Conservation (phyloP, 2,797 vertebrate species). For the Coranthus polyacanthus region DNA sequence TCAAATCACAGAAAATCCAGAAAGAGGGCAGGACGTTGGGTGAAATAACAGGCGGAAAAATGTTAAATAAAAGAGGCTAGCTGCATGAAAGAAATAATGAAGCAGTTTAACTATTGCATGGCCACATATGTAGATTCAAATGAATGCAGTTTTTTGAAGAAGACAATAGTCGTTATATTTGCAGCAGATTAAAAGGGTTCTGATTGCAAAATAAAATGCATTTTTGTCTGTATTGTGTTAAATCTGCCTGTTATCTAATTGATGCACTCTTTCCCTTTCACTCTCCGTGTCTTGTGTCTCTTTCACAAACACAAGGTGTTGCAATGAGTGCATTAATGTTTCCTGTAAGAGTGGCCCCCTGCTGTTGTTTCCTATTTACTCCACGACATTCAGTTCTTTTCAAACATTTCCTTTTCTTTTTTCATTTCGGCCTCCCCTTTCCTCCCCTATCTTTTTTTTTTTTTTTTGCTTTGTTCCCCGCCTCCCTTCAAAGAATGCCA, state of each 20-base stretch:
- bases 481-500: slow-evolving; percentile 82
- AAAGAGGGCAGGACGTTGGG: not conserved
- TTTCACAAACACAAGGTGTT: slow-evolving; percentile 52
- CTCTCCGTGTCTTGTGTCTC: slow-evolving; percentile 21
- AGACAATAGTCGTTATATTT: not conserved
- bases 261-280: slow-evolving; percentile 42
- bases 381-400: slow-evolving; percentile 58
- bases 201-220: no score
- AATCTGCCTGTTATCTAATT: slow-evolving; percentile 39
- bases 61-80: no score
- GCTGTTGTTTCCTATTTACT: slow-evolving; percentile 64
- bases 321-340: slow-evolving; percentile 54
- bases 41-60: no score
- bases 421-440: slow-evolving; percentile 29
- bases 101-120: no score
- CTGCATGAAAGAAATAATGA: no score
- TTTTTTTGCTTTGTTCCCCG: slow-evolving; percentile 16
- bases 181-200: not conserved
- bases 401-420: slow-evolving; percentile 36
- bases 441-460: slow-evolving; percentile 1
- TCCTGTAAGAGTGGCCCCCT: slow-evolving; percentile 62
- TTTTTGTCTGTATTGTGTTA: slow-evolving; percentile 5
- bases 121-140: no score
- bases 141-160: no score
- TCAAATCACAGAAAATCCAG: not conserved